A percentile compares a stretch with the other conserved stretches of the same genome.
Evolutionary conservation across 2,888 invertebrate species (phyloP).

Genomic region (Myopa tessellatipennis): DNA sequence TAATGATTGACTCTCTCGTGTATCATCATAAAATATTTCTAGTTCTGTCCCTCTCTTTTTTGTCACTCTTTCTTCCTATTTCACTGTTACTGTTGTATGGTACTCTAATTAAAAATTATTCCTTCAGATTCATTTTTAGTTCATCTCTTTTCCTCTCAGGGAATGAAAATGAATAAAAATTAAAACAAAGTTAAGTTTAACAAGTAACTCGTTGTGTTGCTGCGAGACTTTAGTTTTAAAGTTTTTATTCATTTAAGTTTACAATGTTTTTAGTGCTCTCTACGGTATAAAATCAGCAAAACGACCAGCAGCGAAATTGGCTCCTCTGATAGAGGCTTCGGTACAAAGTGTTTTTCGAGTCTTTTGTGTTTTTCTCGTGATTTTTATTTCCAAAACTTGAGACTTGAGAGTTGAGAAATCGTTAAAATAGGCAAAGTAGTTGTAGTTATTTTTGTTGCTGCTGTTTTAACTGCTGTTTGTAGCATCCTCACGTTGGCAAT

Average conservation of each 20-base stretch:
- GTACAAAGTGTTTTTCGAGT: neutral
- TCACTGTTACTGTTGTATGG: neutral
- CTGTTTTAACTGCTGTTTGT: neutral
- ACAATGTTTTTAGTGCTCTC: too few relatives aligned
- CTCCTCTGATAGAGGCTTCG: neutral
- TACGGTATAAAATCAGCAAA: neutral
- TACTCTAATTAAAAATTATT: too few relatives aligned
- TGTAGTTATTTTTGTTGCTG: neutral
- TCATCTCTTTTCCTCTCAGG: too few relatives aligned
- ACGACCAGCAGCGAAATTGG: neutral
- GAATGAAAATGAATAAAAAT: too few relatives aligned
- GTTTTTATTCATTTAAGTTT: too few relatives aligned
- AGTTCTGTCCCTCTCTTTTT: too few relatives aligned
- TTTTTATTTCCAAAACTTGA: neutral
- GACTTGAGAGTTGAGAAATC: neutral
- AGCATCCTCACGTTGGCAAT: slow-evolving; percentile 10
- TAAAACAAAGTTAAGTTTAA: too few relatives aligned
- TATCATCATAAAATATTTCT: too few relatives aligned
- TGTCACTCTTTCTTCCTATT: neutral
- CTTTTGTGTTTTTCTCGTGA: neutral
- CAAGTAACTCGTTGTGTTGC: too few relatives aligned
- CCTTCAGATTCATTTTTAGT: too few relatives aligned
- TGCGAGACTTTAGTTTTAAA: too few relatives aligned
- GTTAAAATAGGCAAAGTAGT: slow-evolving; percentile 17
- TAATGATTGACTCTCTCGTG: neutral